Conservation (phyloP, 1,140 invertebrate species). For the Laupala kohalensis region DNA sequence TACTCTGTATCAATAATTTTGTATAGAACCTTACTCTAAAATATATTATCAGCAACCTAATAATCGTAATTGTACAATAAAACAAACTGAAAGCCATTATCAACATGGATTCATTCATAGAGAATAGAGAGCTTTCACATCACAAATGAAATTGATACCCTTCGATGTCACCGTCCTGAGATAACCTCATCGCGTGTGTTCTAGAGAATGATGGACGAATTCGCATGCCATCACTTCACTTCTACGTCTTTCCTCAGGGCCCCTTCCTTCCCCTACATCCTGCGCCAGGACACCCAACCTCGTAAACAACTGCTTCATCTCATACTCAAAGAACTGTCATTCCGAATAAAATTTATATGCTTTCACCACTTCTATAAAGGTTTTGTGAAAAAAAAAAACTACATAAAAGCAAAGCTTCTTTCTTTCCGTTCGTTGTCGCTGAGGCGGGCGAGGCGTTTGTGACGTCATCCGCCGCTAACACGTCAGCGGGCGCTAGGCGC, state of each 20-base stretch:
- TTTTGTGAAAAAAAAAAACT: background rate
- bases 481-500: background rate
- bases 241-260: too few relatives aligned
- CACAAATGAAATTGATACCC: too few relatives aligned
- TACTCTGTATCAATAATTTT: background rate
- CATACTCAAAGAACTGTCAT: background rate
- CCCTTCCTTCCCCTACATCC: background rate
- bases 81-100: too few relatives aligned
- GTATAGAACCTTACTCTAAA: too few relatives aligned
- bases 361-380: background rate
- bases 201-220: too few relatives aligned
- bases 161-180: too few relatives aligned
- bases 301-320: background rate
- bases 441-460: background rate
- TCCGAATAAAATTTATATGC: background rate
- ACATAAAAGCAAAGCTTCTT: background rate
- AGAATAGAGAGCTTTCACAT: too few relatives aligned
- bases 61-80: too few relatives aligned
- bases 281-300: background rate
- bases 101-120: too few relatives aligned
- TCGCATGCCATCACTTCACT: too few relatives aligned
- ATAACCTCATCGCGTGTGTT: too few relatives aligned
- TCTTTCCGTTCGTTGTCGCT: background rate
- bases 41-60: too few relatives aligned
- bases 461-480: background rate